Evolutionary conservation across 2,113 vertebrate genomes (phyloP).

Genomic region (Sinocyclocheilus grahami): DNA sequence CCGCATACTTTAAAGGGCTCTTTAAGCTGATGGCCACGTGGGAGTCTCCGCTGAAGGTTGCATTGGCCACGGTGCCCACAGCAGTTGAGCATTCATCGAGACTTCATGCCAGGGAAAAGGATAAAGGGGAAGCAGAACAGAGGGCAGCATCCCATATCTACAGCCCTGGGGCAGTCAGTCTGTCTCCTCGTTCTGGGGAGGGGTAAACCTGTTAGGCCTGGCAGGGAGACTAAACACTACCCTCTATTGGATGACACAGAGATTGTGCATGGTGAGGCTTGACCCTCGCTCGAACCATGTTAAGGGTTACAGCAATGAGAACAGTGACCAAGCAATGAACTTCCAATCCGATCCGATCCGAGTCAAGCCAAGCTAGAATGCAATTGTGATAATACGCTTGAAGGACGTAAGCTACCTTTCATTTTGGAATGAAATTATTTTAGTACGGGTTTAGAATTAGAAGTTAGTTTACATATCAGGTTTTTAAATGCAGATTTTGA

Average conservation of each 20-base stretch:
- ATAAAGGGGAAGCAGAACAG: slow-evolving; percentile 32
- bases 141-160: slow-evolving; percentile 49
- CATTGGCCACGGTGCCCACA: slow-evolving; percentile 28
- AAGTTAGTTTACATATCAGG: neutral
- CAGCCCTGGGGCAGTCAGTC: slow-evolving; percentile 46
- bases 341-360: slow-evolving; percentile 37
- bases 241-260: slow-evolving; percentile 74
- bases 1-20: neutral
- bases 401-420: neutral
- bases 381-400: neutral
- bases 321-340: slow-evolving; percentile 36
- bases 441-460: neutral
- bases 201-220: slow-evolving; percentile 51
- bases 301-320: neutral
- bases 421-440: neutral
- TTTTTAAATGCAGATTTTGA: neutral
- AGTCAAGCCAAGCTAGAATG: slow-evolving; percentile 2
- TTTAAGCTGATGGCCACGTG: neutral
- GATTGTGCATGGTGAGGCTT: slow-evolving; percentile 52
- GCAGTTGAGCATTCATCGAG: slow-evolving; percentile 29
- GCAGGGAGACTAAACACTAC: slow-evolving; percentile 72
- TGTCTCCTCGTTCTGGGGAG: slow-evolving; percentile 56
- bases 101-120: slow-evolving; percentile 29
- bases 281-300: slow-evolving; percentile 27
- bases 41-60: neutral